Evolutionary conservation across 2,888 invertebrate species (phyloP), one percentile per base, ranked within the genome.

Genomic region (Chalcis sispes): DNA sequence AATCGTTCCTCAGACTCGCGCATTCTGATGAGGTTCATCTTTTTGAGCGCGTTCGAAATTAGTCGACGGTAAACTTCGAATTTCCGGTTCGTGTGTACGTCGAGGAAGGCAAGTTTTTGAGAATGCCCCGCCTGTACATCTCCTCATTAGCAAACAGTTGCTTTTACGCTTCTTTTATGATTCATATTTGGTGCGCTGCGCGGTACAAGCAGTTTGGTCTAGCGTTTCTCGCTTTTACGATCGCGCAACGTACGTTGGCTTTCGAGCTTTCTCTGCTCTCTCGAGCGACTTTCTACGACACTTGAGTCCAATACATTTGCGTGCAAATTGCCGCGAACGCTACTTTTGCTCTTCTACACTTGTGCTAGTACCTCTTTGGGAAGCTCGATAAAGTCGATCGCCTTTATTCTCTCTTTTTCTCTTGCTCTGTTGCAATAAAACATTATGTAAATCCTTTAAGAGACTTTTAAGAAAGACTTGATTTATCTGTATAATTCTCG

Each of bases 121-220:
- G 65, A 46, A 23, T n/a, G n/a, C n/a, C n/a, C n/a, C n/a, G n/a
- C n/a, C n/a, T n/a, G n/a, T n/a, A n/a, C n/a, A n/a, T n/a, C n/a
- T n/a, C 74, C 79, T 82, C 82, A 85, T 85, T 85, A 85, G 84
- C 85, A 85, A 85, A 84, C 82, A 85, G 85, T 85, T 85, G 85
- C 83, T 83, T 82, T 84, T 84, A 85, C 81, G 82, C 82, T 82
- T 84, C 83, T 64, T 50, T 84, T 84, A 83, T 82, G 85, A 84
- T 84, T 85, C 83, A 84, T 85, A 85, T 85, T 84, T 84, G 85
- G 80, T 72, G 50, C 80, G 71, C n/a, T n/a, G n/a, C n/a, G n/a
- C n/a, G n/a, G 81, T 79, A 79, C 79, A 46, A 69, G 56, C 36
- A 64, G 65, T 25, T 29, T 27, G 15, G n/a, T 20, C 20, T 48